Evolutionary conservation across 2,888 invertebrate species (phyloP).

Genomic region (Odontocolon sp.): DNA sequence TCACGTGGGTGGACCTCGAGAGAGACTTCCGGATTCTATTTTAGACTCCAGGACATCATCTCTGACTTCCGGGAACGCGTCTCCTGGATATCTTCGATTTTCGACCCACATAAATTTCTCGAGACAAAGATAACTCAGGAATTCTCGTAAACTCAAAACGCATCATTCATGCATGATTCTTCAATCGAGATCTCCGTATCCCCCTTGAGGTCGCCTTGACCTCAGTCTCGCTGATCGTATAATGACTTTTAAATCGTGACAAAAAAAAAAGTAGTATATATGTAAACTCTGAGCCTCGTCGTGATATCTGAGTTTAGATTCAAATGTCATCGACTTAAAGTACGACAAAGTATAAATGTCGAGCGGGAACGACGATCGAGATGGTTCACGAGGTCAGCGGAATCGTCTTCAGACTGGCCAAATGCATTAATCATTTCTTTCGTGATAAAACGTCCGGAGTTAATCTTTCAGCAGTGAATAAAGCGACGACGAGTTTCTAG

Average conservation of each 20-base stretch:
- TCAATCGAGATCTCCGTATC: constrained; percentile 6
- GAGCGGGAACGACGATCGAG: constrained; percentile 22
- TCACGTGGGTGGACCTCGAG: no score
- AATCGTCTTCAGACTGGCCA: constrained; percentile 19
- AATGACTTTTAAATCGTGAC: constrained; percentile 55
- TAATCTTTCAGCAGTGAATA: constrained; percentile 19
- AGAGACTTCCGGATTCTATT: no score
- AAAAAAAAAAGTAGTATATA: constrained; percentile 5
- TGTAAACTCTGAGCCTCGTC: constrained; percentile 38
- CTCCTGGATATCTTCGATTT: no score
- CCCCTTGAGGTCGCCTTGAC: constrained; percentile 33
- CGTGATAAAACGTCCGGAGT: constrained; percentile 32
- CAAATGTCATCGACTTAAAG: constrained; percentile 53
- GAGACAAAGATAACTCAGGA: no score
- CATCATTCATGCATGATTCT: background rate
- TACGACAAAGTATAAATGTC: constrained; percentile 45
- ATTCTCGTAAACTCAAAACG: background rate
- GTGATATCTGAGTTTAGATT: constrained; percentile 52
- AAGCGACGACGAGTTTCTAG: background rate
- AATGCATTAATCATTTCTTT: constrained; percentile 43
- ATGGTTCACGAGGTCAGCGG: constrained; percentile 24
- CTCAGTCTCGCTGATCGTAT: background rate
- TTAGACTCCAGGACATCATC: no score
- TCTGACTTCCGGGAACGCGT: no score
- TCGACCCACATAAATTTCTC: no score